These are phyloP conservation scores for Ibidorhyncha struthersii DNA, from an alignment of 2,113 vertebrate species.

Conservation along the genomic window DNA sequence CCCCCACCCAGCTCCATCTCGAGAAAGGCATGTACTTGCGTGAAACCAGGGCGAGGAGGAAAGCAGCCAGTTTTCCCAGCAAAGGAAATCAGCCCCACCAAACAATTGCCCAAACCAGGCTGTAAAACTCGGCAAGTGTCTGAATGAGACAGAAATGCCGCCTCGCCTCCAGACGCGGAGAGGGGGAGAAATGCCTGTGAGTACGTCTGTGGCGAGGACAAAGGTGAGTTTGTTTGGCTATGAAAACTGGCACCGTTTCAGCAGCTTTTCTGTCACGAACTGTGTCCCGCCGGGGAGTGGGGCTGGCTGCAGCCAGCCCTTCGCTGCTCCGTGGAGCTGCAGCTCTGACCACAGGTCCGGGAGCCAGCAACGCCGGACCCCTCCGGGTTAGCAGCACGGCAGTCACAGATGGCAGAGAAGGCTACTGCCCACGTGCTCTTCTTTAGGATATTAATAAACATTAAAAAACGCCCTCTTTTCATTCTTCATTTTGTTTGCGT, in stretches of 20 bases:
- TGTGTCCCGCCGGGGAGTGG: not conserved
- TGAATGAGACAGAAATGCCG: not conserved
- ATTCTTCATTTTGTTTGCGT: not conserved
- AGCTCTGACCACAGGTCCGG: not conserved
- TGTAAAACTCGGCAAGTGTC: not conserved
- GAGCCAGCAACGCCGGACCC: not conserved
- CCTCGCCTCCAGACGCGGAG: not conserved
- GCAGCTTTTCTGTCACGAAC: not conserved
- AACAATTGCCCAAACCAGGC: not conserved
- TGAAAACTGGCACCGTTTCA: not conserved
- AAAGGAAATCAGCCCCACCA: not conserved
- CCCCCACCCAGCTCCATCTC: rapidly evolving
- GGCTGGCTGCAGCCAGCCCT: not conserved
- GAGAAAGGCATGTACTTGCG: rapidly evolving
- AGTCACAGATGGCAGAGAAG: not conserved
- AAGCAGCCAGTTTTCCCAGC: not conserved
- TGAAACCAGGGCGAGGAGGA: not conserved
- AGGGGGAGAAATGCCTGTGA: not conserved
- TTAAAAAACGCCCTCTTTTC: not conserved
- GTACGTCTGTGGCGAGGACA: not conserved
- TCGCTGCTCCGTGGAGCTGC: not conserved
- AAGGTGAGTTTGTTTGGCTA: constrained; percentile 40
- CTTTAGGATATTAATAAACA: not conserved
- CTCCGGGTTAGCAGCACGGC: not conserved
- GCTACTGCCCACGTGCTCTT: not conserved